phyloP scores from a whole-genome alignment of 1,140 invertebrate species.

The Bicyclus anynana region DNA sequence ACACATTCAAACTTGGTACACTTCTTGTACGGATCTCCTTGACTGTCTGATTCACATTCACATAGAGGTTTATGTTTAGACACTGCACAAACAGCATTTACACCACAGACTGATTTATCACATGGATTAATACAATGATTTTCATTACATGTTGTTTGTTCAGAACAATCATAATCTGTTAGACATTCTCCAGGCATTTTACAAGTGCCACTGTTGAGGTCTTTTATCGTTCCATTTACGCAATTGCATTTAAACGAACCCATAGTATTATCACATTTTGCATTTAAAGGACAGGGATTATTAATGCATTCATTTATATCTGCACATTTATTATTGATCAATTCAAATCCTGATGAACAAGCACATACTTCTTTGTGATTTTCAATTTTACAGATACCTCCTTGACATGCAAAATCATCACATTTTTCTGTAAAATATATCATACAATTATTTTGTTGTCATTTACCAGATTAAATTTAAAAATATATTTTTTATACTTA shows the following conservation, averaged over 20 bases:
- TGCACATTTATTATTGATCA: slow-evolving; percentile 83
- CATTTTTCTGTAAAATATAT: slow-evolving; percentile 82
- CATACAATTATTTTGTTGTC: too few relatives aligned
- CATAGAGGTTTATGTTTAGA: slow-evolving; percentile 84
- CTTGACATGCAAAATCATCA: slow-evolving; percentile 84
- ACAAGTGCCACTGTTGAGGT: slow-evolving; percentile 82
- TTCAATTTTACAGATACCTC: slow-evolving; percentile 83
- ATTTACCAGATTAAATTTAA: too few relatives aligned
- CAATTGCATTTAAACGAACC: slow-evolving; percentile 88
- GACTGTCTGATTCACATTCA: slow-evolving; percentile 85
- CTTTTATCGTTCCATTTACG: slow-evolving; percentile 87
- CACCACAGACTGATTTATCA: slow-evolving; percentile 83
- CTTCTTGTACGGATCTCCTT: slow-evolving; percentile 84
- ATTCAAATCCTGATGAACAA: slow-evolving; percentile 85
- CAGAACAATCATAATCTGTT: slow-evolving; percentile 87
- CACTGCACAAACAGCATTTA: slow-evolving; percentile 85
- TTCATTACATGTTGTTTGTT: slow-evolving; percentile 86
- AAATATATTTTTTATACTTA: slow-evolving; percentile 39
- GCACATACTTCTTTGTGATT: slow-evolving; percentile 85
- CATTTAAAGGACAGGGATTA: slow-evolving; percentile 87
- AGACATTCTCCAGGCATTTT: slow-evolving; percentile 88
- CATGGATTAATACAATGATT: slow-evolving; percentile 90
- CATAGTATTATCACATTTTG: slow-evolving; percentile 86
- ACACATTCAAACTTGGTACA: slow-evolving; percentile 87
- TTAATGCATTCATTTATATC: slow-evolving; percentile 89